These are phyloP conservation scores for Antechinus flavipes DNA, from an alignment of 2,113 vertebrate genomes.

Conservation along the genomic window DNA sequence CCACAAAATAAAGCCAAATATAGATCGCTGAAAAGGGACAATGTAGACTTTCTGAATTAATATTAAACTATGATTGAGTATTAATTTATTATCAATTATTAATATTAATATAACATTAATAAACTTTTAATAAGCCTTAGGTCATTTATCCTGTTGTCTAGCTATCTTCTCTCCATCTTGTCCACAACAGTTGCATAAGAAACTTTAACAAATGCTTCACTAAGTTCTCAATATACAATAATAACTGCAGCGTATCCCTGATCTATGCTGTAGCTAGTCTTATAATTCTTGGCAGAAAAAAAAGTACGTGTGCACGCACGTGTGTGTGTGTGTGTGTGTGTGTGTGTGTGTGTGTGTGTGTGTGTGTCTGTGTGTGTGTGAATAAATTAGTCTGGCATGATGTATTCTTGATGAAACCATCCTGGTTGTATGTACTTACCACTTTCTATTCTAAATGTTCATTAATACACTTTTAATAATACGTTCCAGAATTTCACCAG, in stretches of 20 bases:
- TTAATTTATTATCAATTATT: not conserved
- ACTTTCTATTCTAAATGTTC: not conserved
- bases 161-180: not conserved
- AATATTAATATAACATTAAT: not conserved
- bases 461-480: not conserved
- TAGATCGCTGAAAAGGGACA: not conserved
- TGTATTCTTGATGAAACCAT: not conserved
- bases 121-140: not conserved
- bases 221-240: not conserved
- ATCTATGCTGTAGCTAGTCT: not conserved
- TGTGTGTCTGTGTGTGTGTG: no score
- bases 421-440: not conserved
- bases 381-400: not conserved
- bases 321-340: no score
- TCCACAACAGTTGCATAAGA: not conserved
- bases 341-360: no score
- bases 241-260: not conserved
- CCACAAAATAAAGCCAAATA: not conserved
- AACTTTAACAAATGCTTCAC: not conserved
- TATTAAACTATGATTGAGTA: not conserved
- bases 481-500: not conserved
- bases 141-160: not conserved
- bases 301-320: no score
- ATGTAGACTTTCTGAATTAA: not conserved
- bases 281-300: not conserved